Evolutionary conservation across 2,113 vertebrate species (phyloP).

Genomic region (Nanorana parkeri): DNA sequence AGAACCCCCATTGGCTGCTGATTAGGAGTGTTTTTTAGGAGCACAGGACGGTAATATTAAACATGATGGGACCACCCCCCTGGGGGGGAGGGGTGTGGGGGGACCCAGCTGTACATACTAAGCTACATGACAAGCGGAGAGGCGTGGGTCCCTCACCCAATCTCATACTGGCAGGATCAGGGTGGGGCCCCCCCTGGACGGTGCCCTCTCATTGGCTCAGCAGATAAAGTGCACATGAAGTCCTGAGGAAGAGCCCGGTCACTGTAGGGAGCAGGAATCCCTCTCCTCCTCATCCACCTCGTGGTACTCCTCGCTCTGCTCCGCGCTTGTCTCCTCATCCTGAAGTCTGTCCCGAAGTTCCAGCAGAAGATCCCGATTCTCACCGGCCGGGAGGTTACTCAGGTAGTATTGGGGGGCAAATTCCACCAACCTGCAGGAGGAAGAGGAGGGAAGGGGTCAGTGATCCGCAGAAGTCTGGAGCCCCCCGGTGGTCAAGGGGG

Average conservation of each 20-base stretch:
- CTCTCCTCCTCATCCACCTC: slow-evolving; percentile 19
- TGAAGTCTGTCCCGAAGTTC: slow-evolving; percentile 79
- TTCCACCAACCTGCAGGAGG: slow-evolving; percentile 81
- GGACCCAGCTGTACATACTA: not conserved
- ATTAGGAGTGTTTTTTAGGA: too few species aligned
- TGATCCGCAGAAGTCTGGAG: accelerated
- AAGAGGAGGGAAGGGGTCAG: not conserved
- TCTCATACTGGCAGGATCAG: not conserved
- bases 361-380: slow-evolving; percentile 88
- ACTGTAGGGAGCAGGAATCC: slow-evolving; percentile 77
- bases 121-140: not conserved
- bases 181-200: not conserved
- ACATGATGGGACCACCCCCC: too few species aligned
- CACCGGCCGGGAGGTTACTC: slow-evolving; percentile 89
- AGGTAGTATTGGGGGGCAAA: slow-evolving; percentile 91
- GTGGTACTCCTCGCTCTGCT: not conserved
- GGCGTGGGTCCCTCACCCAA: not conserved
- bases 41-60: too few species aligned
- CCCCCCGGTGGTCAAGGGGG: accelerated
- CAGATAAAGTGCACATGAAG: not conserved
- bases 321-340: not conserved
- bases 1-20: too few species aligned
- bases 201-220: slow-evolving; percentile 8
- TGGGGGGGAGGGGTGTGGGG: too few species aligned
- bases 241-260: slow-evolving; percentile 51